Conservation (phyloP, 2,797 vertebrate genomes). For the Danio albolineatus region DNA sequence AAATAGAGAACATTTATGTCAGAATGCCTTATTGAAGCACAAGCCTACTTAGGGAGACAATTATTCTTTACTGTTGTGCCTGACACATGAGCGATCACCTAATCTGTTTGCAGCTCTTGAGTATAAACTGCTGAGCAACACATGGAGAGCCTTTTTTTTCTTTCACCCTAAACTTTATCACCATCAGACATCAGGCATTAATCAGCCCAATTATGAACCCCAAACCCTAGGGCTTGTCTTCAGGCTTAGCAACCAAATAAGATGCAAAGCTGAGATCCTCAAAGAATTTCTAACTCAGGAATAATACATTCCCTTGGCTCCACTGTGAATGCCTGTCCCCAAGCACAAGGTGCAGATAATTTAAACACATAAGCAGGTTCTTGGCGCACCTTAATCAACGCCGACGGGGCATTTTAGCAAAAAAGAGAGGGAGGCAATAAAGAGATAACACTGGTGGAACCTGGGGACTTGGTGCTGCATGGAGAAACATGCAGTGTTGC, state of each 20-base stretch:
- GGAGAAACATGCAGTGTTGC: slow-evolving; percentile 75
- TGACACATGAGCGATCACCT: slow-evolving; percentile 49
- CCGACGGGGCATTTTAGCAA: slow-evolving; percentile 77
- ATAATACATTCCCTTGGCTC: slow-evolving; percentile 80
- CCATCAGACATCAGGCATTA: slow-evolving; percentile 79
- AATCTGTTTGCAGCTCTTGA: slow-evolving; percentile 60
- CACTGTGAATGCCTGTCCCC: slow-evolving; percentile 76
- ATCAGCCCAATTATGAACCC: slow-evolving; percentile 81
- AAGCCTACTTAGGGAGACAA: slow-evolving; percentile 32
- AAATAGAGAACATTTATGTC: slow-evolving; percentile 31
- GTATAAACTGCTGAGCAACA: slow-evolving; percentile 57
- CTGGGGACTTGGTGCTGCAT: slow-evolving; percentile 74
- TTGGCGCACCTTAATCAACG: slow-evolving; percentile 83
- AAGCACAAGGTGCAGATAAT: slow-evolving; percentile 81
- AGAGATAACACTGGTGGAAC: slow-evolving; percentile 80
- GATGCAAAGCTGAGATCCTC: slow-evolving; percentile 84
- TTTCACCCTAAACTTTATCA: slow-evolving; percentile 69
- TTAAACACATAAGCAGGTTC: slow-evolving; percentile 86
- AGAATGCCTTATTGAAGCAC: slow-evolving; percentile 18
- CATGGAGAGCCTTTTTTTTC: slow-evolving; percentile 66
- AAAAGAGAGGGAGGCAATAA: slow-evolving; percentile 74
- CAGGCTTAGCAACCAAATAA: slow-evolving; percentile 80
- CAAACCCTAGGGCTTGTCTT: slow-evolving; percentile 76
- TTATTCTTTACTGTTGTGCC: slow-evolving; percentile 34
- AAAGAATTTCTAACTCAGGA: slow-evolving; percentile 82